Percentiles rank a stretch among this genome's conserved stretches.
Evolutionary conservation across 2,888 invertebrate genomes (phyloP).

Genomic region (Mesodorylaimus sp.): DNA sequence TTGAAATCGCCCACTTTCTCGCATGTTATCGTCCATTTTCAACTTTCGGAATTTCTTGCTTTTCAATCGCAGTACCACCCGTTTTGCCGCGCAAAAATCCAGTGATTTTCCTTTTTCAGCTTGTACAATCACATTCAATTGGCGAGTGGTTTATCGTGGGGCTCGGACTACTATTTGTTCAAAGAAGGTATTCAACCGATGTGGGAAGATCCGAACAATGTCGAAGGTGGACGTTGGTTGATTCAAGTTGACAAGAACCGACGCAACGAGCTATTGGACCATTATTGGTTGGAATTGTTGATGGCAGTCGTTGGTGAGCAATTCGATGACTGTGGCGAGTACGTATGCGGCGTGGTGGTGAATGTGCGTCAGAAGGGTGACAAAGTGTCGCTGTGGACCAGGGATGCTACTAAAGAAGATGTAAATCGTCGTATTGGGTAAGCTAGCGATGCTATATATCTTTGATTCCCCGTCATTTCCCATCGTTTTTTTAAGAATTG

Average conservation of each 20-base stretch:
- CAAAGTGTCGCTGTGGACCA: constrained; percentile 87
- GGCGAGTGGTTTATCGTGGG: constrained; percentile 56
- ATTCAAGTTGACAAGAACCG: constrained; percentile 50
- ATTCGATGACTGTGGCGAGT: constrained; percentile 56
- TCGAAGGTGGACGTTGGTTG: constrained; percentile 76
- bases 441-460: background rate
- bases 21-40: too few species aligned
- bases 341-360: constrained; percentile 88
- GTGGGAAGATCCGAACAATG: constrained; percentile 89
- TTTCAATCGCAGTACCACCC: too few species aligned
- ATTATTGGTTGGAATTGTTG: constrained; percentile 27
- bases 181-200: constrained; percentile 62
- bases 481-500: constrained; percentile 11
- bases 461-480: background rate
- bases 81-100: too few species aligned
- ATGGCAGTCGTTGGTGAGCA: constrained; percentile 78
- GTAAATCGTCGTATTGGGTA: constrained; percentile 24
- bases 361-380: constrained; percentile 78
- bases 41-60: too few species aligned
- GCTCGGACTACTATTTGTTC: constrained; percentile 55
- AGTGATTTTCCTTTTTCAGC: too few species aligned
- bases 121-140: constrained; percentile 39
- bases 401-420: constrained; percentile 55
- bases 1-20: too few species aligned
- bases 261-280: constrained; percentile 18